phyloP scores from a whole-genome alignment of 2,113 vertebrate species.

The Chaetops frenatus region DNA sequence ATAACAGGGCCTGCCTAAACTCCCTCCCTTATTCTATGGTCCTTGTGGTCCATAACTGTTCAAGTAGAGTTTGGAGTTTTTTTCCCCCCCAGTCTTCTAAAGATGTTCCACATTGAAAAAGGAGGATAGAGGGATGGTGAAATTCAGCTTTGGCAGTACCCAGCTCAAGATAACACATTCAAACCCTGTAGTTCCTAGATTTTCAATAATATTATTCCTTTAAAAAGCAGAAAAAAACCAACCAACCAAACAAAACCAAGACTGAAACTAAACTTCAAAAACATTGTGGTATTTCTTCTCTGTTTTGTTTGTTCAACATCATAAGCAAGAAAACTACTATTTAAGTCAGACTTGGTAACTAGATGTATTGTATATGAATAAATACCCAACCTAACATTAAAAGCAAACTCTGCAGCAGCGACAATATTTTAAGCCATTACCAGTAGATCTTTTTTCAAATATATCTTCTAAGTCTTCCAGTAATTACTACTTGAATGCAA shows the following conservation, averaged over 20 bases:
- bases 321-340: background rate
- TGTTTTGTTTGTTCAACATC: background rate
- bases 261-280: background rate
- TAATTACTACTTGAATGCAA: slow-evolving; percentile 48
- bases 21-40: background rate
- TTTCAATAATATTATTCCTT: background rate
- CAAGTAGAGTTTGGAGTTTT: background rate
- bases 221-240: background rate
- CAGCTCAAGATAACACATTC: background rate
- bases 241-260: background rate
- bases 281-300: background rate
- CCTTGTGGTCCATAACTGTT: background rate
- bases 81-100: background rate
- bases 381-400: slow-evolving; percentile 25
- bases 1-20: background rate
- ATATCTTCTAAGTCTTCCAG: background rate
- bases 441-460: background rate
- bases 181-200: background rate
- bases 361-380: background rate
- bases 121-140: background rate
- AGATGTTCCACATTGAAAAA: background rate
- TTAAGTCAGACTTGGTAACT: background rate
- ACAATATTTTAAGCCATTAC: slow-evolving; percentile 23
- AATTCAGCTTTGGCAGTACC: background rate
- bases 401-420: background rate